phyloP scores from a whole-genome alignment of 2,113 vertebrate genomes.

The Mesocricetus auratus region DNA sequence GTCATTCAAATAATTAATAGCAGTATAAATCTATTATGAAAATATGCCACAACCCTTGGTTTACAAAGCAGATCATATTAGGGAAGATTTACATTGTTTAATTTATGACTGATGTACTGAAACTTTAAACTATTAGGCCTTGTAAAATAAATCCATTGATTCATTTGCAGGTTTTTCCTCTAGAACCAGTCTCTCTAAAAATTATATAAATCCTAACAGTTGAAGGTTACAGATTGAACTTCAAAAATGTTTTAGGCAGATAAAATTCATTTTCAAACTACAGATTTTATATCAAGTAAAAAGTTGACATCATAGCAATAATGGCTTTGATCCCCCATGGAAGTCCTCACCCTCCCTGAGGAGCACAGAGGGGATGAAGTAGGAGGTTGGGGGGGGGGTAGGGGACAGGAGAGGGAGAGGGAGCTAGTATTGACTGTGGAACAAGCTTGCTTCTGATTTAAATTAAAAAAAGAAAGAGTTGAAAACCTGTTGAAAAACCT shows the following conservation, averaged over 20 bases:
- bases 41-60: not conserved
- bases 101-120: constrained; percentile 10
- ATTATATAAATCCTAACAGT: not conserved
- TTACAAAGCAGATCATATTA: constrained; percentile 7
- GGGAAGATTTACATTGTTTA: constrained; percentile 20
- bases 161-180: not conserved
- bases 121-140: constrained; percentile 17
- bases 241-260: not conserved
- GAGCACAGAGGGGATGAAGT: too few relatives aligned
- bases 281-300: not conserved
- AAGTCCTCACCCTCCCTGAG: too few relatives aligned
- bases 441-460: too few relatives aligned
- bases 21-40: not conserved
- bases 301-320: not conserved
- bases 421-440: too few relatives aligned
- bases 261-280: not conserved
- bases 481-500: not conserved
- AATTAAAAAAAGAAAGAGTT: not conserved
- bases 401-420: too few relatives aligned
- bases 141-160: not conserved
- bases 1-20: constrained; percentile 22
- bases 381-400: too few relatives aligned
- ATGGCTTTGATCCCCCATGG: not conserved
- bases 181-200: constrained; percentile 18
- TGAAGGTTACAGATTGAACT: not conserved